These are phyloP conservation scores for Limnephilus marmoratus DNA, from an alignment of 2,888 invertebrate genomes.

Conservation along the genomic window DNA sequence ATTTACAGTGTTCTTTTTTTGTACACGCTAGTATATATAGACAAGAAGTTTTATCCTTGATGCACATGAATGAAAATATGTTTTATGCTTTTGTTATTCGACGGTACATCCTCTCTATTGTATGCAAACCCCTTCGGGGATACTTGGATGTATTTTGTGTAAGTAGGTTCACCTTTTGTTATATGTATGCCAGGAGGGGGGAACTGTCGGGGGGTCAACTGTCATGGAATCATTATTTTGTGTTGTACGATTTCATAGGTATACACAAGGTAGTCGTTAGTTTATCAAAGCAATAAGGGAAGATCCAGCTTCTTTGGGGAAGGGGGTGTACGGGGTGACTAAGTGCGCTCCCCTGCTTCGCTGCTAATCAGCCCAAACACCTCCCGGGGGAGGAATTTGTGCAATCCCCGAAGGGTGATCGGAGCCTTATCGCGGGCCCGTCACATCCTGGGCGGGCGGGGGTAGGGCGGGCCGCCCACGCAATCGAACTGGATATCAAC, in stretches of 20 bases:
- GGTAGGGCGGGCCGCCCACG: constrained; percentile 2
- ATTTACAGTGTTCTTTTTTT: no score
- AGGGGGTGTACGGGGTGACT: not conserved
- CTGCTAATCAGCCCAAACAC: constrained; percentile 66
- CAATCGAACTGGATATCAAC: constrained; percentile 52
- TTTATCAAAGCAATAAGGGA: constrained; percentile 37
- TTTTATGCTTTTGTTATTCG: no score
- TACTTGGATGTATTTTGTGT: no score
- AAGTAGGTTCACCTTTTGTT: no score
- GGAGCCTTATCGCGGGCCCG: constrained; percentile 53
- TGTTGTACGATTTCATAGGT: not conserved
- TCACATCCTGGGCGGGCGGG: constrained; percentile 25
- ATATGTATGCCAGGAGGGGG: no score
- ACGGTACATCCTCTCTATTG: no score
- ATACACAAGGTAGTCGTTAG: not conserved
- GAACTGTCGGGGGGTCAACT: no score
- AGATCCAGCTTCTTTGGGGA: not conserved
- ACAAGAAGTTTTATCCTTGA: no score
- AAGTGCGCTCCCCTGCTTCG: constrained; percentile 55
- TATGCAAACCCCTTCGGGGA: no score
- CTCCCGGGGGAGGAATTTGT: constrained; percentile 62
- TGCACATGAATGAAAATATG: no score
- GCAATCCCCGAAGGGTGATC: constrained; percentile 56
- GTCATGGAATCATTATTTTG: not conserved
- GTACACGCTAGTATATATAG: no score